Conservation (phyloP, 2,113 vertebrate genomes). For the Ornithorhynchus anatinus region DNA sequence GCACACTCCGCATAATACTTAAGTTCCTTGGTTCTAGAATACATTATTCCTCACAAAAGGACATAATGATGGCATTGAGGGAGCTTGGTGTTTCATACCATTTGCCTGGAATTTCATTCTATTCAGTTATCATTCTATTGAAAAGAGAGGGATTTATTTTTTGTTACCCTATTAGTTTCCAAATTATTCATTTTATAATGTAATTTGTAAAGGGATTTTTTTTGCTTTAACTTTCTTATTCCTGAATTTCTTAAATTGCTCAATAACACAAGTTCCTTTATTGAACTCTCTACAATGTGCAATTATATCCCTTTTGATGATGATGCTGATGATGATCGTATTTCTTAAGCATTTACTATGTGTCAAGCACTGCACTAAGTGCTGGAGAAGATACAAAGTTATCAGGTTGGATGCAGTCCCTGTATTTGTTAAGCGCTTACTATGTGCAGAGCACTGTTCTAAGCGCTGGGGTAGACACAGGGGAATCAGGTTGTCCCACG, state of each 20-base stretch:
- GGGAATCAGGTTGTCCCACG: no score
- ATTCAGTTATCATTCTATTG: not conserved
- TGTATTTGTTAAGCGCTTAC: no score
- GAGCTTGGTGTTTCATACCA: not conserved
- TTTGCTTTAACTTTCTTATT: not conserved
- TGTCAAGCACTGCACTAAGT: not conserved
- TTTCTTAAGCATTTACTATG: no score
- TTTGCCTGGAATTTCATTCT: not conserved
- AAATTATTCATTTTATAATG: not conserved
- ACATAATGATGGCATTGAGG: not conserved
- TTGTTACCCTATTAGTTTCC: constrained; percentile 1
- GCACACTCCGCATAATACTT: not conserved
- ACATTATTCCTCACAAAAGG: not conserved
- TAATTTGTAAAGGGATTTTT: not conserved
- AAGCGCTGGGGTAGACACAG: no score
- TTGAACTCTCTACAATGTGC: not conserved
- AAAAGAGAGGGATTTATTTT: not conserved
- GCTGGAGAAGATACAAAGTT: no score
- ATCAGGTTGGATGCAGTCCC: no score
- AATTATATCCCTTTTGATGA: not conserved
- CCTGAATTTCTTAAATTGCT: not conserved
- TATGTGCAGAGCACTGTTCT: no score
- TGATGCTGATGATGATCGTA: no score
- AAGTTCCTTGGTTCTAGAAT: not conserved
- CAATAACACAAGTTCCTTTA: not conserved